A percentile compares a stretch with the other conserved stretches of the same genome.
These are phyloP conservation scores for Andricus grossulariae DNA, from an alignment of 1,140 invertebrate species.

Conservation along the genomic window DNA sequence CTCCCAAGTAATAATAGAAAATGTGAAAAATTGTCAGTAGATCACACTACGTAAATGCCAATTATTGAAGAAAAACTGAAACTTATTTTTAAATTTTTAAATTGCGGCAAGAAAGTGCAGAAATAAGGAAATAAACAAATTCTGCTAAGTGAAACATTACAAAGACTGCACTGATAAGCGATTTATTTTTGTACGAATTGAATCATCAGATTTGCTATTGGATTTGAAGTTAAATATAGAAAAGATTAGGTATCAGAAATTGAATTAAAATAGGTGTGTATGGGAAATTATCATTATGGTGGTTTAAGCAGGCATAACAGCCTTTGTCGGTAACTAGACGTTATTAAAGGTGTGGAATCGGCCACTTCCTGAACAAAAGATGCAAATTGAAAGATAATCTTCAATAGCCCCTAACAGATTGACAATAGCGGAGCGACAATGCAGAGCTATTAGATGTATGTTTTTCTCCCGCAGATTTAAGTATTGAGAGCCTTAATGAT, in stretches of 20 bases:
- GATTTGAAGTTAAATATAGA: conserved; percentile 13
- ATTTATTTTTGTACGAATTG: conserved; percentile 17
- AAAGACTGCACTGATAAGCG: background rate
- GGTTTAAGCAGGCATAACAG: conserved; percentile 11
- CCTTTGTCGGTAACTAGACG: conserved; percentile 40
- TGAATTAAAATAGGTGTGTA: background rate
- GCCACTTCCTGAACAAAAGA: conserved; percentile 53
- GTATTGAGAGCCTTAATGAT: conserved; percentile 12
- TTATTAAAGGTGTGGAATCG: conserved; percentile 46
- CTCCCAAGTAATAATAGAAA: background rate
- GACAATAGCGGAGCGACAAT: conserved; percentile 36
- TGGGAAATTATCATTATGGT: background rate
- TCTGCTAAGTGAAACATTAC: background rate
- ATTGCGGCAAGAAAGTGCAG: background rate
- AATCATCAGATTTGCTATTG: background rate
- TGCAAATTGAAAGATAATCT: conserved; percentile 57
- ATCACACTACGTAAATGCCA: no score
- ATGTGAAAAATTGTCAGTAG: background rate
- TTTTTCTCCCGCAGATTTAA: background rate
- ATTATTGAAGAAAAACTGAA: no score
- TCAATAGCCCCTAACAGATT: conserved; percentile 42
- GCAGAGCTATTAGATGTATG: background rate
- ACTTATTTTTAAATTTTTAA: background rate
- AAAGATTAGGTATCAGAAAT: conserved; percentile 21
- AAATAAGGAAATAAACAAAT: background rate